Percentiles rank a stretch among this genome's conserved stretches.
phyloP scores from a whole-genome alignment of 2,797 vertebrate species.

The Borostomias antarcticus region DNA sequence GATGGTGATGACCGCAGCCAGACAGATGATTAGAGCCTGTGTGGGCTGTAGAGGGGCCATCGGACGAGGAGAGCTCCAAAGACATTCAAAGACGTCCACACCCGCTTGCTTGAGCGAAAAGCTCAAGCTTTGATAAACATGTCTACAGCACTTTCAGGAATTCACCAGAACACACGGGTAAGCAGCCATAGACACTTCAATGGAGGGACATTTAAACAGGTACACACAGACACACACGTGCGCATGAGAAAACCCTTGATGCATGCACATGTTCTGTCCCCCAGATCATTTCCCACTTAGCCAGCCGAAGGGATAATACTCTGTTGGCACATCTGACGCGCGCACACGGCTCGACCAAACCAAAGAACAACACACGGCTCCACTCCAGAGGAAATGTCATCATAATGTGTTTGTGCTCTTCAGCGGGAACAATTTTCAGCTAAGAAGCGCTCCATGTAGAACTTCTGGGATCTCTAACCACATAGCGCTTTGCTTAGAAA shows the following conservation, averaged over 20 bases:
- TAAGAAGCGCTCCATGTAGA: slow-evolving; percentile 1
- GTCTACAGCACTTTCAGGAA: too few relatives aligned
- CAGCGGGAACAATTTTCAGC: not conserved
- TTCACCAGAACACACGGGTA: too few relatives aligned
- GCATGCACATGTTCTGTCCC: slow-evolving; percentile 56
- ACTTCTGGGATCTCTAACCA: not conserved
- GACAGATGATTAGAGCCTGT: too few relatives aligned
- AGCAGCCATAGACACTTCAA: too few relatives aligned
- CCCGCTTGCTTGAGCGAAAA: not conserved
- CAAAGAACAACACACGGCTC: not conserved
- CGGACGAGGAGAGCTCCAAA: too few relatives aligned
- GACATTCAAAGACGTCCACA: not conserved
- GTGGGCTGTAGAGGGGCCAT: too few relatives aligned
- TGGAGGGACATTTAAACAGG: too few relatives aligned
- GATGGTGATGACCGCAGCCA: too few relatives aligned
- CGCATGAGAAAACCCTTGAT: slow-evolving; percentile 7
- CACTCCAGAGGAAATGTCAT: not conserved
- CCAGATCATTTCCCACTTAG: slow-evolving; percentile 68
- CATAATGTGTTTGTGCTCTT: not conserved
- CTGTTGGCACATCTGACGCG: slow-evolving; percentile 34
- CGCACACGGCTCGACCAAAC: slow-evolving; percentile 4
- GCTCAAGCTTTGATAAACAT: not conserved
- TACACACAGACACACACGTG: slow-evolving; percentile 14
- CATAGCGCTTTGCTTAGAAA: not conserved
- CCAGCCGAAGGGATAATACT: slow-evolving; percentile 61